Evolutionary conservation across 1,140 invertebrate species (phyloP), one percentile per base, ranked within the genome.

Genomic region (Monomorium pharaonis): DNA sequence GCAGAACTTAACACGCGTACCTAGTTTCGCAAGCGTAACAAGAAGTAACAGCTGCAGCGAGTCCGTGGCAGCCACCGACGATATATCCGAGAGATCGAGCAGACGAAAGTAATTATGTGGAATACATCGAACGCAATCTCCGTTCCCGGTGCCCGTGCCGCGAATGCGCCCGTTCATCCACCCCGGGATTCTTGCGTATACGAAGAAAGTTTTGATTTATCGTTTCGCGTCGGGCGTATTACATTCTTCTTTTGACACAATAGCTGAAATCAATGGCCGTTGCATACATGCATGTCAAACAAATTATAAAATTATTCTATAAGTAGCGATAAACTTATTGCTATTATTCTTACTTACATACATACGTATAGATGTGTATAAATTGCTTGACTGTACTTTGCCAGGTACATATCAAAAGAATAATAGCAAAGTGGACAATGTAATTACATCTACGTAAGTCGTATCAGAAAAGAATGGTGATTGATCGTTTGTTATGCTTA

Each of bases 91-190:
- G 72, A 87, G 85, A 91, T 91, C 85, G 69, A 85, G 84, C 84
- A 88, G 85, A 91, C 78, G 84, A 91, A 91, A 91, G 87, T 89
- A 91, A 91, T 91, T 91, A 91, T 89, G 80, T 89, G 81, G 89
- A 86, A 91, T 91, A 89, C 88, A 89, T 89, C 84, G 81, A 83
- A 89, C 54, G 49, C 65, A 80, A 86, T 62, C 56, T 72, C 76
- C 77, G 58, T 58, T 83, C 78, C 67, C 37, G 37, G 78, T 81
- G 51, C 30, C 49, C 62, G 37, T 78, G 30, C 76, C 51, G 42
- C 37, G 51, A 83, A 72, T 27, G n/a, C 72, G 56, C 27, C 37
- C n/a, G 18, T 49, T 42, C 47, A 33, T 47, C 54, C 70, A 74
- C 33, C 70, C 33, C 7, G 62, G 58, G 72, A 80, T 89, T 89